Conservation (phyloP, 2,797 vertebrate species). For the Aulostomus chinensis region DNA sequence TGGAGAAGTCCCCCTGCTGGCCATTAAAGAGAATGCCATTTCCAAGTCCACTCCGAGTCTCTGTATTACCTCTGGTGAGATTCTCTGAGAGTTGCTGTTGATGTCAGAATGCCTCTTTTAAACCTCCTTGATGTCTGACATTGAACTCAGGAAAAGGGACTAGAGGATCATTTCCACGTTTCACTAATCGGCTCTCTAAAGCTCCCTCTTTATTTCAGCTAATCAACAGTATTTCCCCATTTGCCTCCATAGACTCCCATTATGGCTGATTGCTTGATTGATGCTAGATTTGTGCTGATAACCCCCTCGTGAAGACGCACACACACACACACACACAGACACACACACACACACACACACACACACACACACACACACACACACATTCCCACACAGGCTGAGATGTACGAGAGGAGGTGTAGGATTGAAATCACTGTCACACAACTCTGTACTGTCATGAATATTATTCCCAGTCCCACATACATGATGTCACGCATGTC, state of each 20-base stretch:
- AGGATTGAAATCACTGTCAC: too few relatives aligned
- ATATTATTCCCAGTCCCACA: too few relatives aligned
- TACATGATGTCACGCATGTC: too few relatives aligned
- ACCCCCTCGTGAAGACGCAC: conserved; percentile 10
- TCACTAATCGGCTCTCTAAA: conserved; percentile 32
- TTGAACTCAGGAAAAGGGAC: conserved; percentile 9
- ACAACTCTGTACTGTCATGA: too few relatives aligned
- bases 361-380: conserved; percentile 14
- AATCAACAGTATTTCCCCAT: conserved; percentile 43
- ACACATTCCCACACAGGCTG: not conserved
- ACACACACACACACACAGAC: conserved; percentile 22
- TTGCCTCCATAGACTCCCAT: conserved; percentile 28
- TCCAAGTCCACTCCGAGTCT: too few relatives aligned
- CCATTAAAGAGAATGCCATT: too few relatives aligned
- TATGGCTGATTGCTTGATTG: conserved; percentile 49
- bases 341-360: conserved; percentile 2
- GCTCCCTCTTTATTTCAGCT: conserved; percentile 29
- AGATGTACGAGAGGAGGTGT: too few relatives aligned
- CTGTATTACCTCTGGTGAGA: too few relatives aligned
- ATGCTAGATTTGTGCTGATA: conserved; percentile 42
- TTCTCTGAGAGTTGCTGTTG: too few relatives aligned
- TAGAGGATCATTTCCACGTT: conserved; percentile 1
- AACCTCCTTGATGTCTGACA: conserved; percentile 25
- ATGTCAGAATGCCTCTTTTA: conserved; percentile 3
- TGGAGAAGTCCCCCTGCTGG: too few relatives aligned